phyloP scores from a whole-genome alignment of 2,797 vertebrate species.

The Danionella dracula region DNA sequence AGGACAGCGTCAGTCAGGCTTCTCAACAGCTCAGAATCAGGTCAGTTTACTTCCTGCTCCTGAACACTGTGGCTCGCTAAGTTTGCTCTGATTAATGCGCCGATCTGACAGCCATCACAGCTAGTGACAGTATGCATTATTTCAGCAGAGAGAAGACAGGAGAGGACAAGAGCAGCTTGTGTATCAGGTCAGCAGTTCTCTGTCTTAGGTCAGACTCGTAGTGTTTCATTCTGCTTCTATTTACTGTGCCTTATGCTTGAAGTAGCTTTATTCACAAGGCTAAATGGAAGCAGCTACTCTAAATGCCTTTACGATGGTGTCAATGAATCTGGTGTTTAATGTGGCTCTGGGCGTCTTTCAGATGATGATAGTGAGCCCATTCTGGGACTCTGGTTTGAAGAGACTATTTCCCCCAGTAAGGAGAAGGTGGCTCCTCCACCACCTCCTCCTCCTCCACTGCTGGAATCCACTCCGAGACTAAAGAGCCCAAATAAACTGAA shows the following conservation, averaged over 20 bases:
- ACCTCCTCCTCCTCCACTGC: constrained; percentile 84
- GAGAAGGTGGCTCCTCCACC: constrained; percentile 92
- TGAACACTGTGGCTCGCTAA: constrained; percentile 44
- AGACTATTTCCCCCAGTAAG: constrained; percentile 97
- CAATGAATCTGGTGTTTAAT: constrained; percentile 14
- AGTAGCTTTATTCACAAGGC: constrained; percentile 48
- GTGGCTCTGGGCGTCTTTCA: constrained; percentile 52
- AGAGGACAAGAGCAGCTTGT: constrained; percentile 81
- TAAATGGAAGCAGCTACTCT: constrained; percentile 51
- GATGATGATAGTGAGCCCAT: constrained; percentile 99
- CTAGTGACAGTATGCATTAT: constrained; percentile 80
- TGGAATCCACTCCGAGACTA: constrained; percentile 87
- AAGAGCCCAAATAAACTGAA: constrained; percentile 95
- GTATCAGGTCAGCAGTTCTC: constrained; percentile 80
- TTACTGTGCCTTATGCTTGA: constrained; percentile 61
- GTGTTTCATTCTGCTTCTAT: constrained; percentile 55
- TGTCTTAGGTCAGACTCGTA: constrained; percentile 71
- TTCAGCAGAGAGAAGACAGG: constrained; percentile 84
- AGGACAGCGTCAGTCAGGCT: constrained; percentile 23
- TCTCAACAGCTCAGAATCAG: constrained; percentile 36
- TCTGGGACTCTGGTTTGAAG: constrained; percentile 97
- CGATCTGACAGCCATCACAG: constrained; percentile 36
- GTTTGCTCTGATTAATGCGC: constrained; percentile 44
- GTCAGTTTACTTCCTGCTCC: constrained; percentile 47
- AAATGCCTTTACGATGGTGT: constrained; percentile 4